Evolutionary conservation across 1,140 invertebrate species (phyloP), one percentile per base, ranked within the genome.

Genomic region (Phymastichus coffea): DNA sequence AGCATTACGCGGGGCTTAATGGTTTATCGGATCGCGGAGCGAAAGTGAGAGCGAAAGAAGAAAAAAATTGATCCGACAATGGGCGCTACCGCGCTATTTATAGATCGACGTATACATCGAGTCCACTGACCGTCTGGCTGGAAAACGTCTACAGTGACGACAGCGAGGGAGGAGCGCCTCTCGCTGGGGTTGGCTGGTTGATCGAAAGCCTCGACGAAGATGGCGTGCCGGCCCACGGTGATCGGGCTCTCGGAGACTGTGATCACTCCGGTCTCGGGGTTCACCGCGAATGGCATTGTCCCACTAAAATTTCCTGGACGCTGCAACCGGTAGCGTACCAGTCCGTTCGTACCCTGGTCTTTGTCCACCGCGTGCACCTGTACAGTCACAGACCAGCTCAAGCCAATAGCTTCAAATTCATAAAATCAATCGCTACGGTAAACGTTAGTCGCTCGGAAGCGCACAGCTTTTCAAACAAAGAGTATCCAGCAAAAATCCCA

Each of bases 161-260:
- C 89, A n/a, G 91, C 90, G 30, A 94, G 72, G 1, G 91, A 90
- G 65, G 88, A 89, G 70, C 91, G 76, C 59, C 86, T 83, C 74
- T 93, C 91, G 40, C 88, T 91, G 1, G 90, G 90, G 80, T 92
- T 92, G 0, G 84, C 78, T 2, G 89, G 90, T 65, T 89, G 89
- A 79, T 94, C 91, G 1, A 86, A 85, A 4, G 90, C 91, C 77
- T 93, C 90, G 15, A 94, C 83, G 61, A 94, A 90, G 3, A 93
- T 79, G 0, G 90, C 86, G 70, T 92, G 88, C 64, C 87, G 82
- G 10, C 89, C 88, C 47, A 86, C 81, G 7, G 82, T 69, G 14
- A 90, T 70, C 0, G 87, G 82, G 0, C 85, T 84, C 55, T 91
- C 86, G 2, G 82, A 82, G 4, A 93, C 84, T n/a, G 79, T 83